Base-by-base conservation (phyloP, 2,113 vertebrate genomes). In the Aptenodytes forsteri region DNA sequence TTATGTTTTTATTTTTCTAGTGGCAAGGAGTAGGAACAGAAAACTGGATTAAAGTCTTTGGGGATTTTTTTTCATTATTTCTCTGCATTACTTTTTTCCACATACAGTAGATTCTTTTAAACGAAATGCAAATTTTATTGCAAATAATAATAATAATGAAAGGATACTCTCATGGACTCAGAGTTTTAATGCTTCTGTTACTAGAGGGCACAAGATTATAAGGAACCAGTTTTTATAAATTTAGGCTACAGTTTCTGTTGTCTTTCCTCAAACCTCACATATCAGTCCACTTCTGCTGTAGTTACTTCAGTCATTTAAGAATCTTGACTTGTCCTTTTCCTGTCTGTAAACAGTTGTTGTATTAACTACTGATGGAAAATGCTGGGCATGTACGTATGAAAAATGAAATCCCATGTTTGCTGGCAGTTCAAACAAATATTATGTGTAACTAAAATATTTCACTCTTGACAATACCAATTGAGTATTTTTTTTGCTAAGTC, bases 321-420 rank as follows among this genome's bases (percentile, higher is more conserved):
- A 46, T 29, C 47, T 30, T 38, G 54, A 19, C 30, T 16, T 47
- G 54, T 12, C 49, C 21, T 66, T 54, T 26, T 64, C 61, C 50
- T 0, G 1, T n/a, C 72, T 36, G 46, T 30, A 13, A 29, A 7
- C 40, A 30, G 52, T 34, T 12, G 23, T 29, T 49, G n/a, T 23
- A 0, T 27, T 16, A 26, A 34, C 38, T 40, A 4, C 59, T 49
- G 59, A 4, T 54, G 83, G 73, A 18, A 54, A 17, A 13, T 11
- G 54, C 34, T 52, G 72, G 42, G 20, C 21, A 0, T 8, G 40
- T 29, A 6, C 0, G 0, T 46, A 1, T 49, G 49, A 32, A 15
- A 26, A 46, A 18, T 20, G 9, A 44, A 75, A 26, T 18, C 22
- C 44, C 2, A 0, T 6, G 6, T 80, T 55, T 69, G 46, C 58